Evolutionary conservation across 2,113 vertebrate genomes (phyloP).

Genomic region (Fulmarus glacialis): DNA sequence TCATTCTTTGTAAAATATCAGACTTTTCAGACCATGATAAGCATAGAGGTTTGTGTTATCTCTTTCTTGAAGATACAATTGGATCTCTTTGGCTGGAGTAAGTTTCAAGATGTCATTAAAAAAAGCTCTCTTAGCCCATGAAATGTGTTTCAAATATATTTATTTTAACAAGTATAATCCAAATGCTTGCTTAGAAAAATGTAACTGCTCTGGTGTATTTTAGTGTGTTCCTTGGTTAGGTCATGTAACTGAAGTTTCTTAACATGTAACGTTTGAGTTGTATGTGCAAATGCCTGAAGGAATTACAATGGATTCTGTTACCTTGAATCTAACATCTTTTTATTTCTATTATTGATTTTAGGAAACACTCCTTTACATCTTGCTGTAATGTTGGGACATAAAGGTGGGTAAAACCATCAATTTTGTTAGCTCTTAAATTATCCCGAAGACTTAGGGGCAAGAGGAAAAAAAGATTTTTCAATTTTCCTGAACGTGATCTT

Average conservation of each 20-base stretch:
- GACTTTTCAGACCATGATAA: not conserved
- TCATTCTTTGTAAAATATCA: not conserved
- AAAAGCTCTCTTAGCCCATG: not conserved
- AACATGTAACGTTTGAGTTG: accelerated
- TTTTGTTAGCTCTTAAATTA: not conserved
- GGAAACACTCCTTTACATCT: conserved; percentile 98
- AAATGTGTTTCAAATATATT: not conserved
- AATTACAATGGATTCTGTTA: not conserved
- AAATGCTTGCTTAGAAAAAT: not conserved
- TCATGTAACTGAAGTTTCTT: not conserved
- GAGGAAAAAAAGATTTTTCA: accelerated
- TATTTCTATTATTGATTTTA: conserved; percentile 68
- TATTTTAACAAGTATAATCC: not conserved
- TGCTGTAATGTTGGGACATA: conserved; percentile 98
- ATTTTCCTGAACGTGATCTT: accelerated
- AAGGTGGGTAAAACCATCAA: conserved; percentile 83
- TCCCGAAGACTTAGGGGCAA: not conserved
- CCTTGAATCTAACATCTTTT: not conserved
- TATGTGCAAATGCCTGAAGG: not conserved
- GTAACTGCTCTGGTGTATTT: not conserved
- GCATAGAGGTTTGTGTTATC: not conserved
- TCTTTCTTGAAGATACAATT: not conserved
- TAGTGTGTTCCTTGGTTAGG: not conserved
- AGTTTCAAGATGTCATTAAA: not conserved
- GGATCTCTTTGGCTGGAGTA: not conserved